A percentile compares a stretch with the other conserved stretches of the same genome.
Conservation (phyloP, 2,888 invertebrate genomes). For the Drosophila merina region DNA sequence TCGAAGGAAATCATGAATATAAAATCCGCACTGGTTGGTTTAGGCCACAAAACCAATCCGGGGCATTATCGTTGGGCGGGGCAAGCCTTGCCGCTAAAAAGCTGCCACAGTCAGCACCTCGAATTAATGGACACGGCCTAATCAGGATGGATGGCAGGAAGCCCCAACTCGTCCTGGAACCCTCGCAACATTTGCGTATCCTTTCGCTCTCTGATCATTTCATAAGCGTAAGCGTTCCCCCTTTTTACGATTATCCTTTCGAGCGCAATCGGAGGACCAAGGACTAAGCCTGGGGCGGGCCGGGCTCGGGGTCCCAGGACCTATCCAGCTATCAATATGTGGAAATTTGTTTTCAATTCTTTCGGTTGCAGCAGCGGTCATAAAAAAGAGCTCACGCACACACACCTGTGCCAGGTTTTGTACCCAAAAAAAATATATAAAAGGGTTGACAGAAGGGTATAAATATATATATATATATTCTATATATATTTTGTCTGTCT, state of each 20-base stretch:
- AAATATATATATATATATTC: background rate
- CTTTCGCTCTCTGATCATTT: conserved; percentile 57
- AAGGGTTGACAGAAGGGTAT: conserved; percentile 47
- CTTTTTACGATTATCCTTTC: conserved; percentile 71
- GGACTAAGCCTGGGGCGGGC: background rate
- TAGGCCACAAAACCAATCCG: background rate
- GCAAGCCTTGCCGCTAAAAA: conserved; percentile 3
- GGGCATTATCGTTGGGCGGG: background rate
- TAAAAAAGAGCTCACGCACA: conserved; percentile 49
- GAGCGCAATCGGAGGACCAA: conserved; percentile 55
- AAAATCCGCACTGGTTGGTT: background rate
- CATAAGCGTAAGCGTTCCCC: conserved; percentile 67
- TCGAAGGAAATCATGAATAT: background rate
- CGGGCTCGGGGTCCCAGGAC: conserved; percentile 1
- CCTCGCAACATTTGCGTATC: conserved; percentile 13
- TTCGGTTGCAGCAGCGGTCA: conserved; percentile 70
- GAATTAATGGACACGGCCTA: conserved; percentile 11
- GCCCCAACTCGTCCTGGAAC: background rate
- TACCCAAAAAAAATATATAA: background rate
- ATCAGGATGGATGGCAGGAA: conserved; percentile 21
- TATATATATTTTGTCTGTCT: background rate
- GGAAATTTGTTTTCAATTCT: conserved; percentile 78
- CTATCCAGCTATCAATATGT: conserved; percentile 58
- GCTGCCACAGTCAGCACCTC: conserved; percentile 24
- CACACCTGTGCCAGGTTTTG: conserved; percentile 32